A percentile compares a stretch with the other conserved stretches of the same genome.
Evolutionary conservation across 2,797 vertebrate genomes (phyloP).

Genomic region (Trichosurus vulpecula): DNA sequence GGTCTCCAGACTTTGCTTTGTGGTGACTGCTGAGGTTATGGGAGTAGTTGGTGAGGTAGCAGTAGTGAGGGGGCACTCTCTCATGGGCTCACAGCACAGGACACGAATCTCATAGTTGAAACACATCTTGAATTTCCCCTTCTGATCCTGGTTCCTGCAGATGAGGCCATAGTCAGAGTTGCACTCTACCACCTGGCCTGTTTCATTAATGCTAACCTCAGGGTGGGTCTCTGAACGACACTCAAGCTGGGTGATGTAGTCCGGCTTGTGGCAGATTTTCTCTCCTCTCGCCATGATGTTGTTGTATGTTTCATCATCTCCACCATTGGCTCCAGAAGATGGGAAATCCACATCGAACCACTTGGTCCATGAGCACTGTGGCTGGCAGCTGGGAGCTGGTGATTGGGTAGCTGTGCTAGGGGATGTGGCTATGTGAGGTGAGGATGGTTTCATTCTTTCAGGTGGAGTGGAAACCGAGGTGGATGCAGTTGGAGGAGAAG

Average conservation of each 20-base stretch:
- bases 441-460: accelerated
- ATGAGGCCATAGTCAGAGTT: constrained; percentile 79
- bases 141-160: constrained; percentile 85
- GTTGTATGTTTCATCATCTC: constrained; percentile 72
- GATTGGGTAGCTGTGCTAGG: not conserved
- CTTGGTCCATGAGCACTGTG: constrained; percentile 66
- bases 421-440: no score
- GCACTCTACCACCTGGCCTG: constrained; percentile 85
- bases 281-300: constrained; percentile 57
- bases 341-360: constrained; percentile 77
- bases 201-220: constrained; percentile 57
- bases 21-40: no score
- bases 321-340: constrained; percentile 16
- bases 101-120: constrained; percentile 72
- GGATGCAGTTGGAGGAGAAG: accelerated
- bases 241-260: not conserved
- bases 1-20: no score
- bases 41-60: no score
- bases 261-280: constrained; percentile 34
- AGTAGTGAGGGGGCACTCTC: accelerated
- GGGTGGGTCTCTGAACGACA: constrained; percentile 31
- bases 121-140: constrained; percentile 60
- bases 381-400: not conserved
- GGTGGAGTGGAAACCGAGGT: accelerated
- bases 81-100: constrained; percentile 60